phyloP scores from a whole-genome alignment of 2,888 invertebrate species.

The Camponotus fellah region DNA sequence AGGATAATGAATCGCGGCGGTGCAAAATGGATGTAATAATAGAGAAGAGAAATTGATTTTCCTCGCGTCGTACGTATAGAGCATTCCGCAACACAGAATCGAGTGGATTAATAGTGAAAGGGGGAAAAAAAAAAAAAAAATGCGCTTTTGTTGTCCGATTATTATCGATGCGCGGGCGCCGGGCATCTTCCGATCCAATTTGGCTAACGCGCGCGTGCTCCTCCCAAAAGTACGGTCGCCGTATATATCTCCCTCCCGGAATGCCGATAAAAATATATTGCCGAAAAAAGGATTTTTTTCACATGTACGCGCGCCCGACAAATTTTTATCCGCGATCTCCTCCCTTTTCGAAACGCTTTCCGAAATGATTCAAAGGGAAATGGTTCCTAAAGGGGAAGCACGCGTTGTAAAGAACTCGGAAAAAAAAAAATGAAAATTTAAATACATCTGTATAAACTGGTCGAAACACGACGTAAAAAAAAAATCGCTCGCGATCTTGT shows the following conservation, averaged over 20 bases:
- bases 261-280: constrained; percentile 32
- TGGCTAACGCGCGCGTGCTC: constrained; percentile 9
- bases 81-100: constrained; percentile 26
- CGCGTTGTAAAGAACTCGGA: neutral
- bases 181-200: constrained; percentile 20
- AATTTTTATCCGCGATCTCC: constrained; percentile 12
- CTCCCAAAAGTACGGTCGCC: constrained; percentile 1
- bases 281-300: constrained; percentile 6
- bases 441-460: neutral
- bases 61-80: constrained; percentile 10
- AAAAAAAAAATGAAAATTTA: neutral
- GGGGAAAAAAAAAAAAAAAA: no score
- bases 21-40: constrained; percentile 33
- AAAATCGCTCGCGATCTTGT: neutral
- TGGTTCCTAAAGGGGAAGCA: neutral
- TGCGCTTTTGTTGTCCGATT: constrained; percentile 24
- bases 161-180: constrained; percentile 24
- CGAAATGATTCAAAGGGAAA: neutral
- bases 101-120: constrained; percentile 36
- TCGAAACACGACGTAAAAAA: neutral
- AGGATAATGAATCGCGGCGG: constrained; percentile 28
- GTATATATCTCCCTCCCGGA: constrained; percentile 29
- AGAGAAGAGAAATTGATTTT: constrained; percentile 16
- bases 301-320: neutral
- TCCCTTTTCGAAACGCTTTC: neutral